Base-by-base conservation (phyloP, 30 jellyfish, hydroid and myxozoan genomes). In the Aurelia aurita region DNA sequence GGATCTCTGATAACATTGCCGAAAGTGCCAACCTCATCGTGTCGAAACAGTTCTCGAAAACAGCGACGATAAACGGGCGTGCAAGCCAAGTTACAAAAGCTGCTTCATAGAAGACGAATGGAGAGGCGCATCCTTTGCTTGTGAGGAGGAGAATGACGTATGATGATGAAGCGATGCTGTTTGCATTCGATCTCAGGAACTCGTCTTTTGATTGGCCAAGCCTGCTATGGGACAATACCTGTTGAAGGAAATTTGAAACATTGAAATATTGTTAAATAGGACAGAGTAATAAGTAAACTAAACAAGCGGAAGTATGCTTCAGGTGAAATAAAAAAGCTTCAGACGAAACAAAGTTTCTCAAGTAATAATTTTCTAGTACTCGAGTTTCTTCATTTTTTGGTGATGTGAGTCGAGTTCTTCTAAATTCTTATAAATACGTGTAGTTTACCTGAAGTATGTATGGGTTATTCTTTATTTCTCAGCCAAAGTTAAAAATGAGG, bases 191-290 rank as follows among this genome's bases (percentile, higher is more conserved):
- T 26, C 76, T 15, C 39, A 86, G 79, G 79, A 86, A 86, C 21
- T 86, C 96, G 18, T 86, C 96, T 55, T 76, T 75, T 12, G 96
- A 74, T n/a, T 75, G 86, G 76, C 96, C 96, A n/a, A 86, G 90
- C 44, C 27, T 74, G 73, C 29, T 44, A 0, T 75, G 96, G 10
- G 90, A 86, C 58, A 51, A 58, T 1, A 86, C 90, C 96, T 86
- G 61, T 3, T 25, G 54, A 46, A 11, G 22, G 46, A 63, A 7
- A 14, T 31, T 19, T 10, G 26, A 19, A 5, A 51, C 13, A 5
- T 8, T 47, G 59, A 47, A 47, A 47, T n/a, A n/a, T n/a, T n/a
- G n/a, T n/a, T n/a, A n/a, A n/a, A n/a, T n/a, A n/a, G n/a, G n/a
- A n/a, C n/a, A n/a, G n/a, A n/a, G n/a, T n/a, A n/a, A n/a, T n/a